Base-by-base conservation (phyloP, 2,888 invertebrate genomes). In the Rosalia funebris region DNA sequence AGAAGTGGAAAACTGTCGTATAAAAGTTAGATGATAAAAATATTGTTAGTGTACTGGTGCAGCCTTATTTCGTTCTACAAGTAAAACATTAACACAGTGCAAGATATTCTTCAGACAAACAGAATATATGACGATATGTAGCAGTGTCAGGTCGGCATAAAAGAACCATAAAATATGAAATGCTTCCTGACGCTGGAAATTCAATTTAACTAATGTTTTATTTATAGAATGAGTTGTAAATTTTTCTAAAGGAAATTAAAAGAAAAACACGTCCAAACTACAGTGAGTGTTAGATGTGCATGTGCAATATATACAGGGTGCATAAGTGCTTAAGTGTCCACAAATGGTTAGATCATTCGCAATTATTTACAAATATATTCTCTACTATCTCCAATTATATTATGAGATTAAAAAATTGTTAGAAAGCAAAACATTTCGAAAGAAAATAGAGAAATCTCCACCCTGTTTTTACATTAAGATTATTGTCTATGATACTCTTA, bases 291-390 rank as follows among this genome's bases (percentile, higher is more conserved):
- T 66, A 45, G 14, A 48, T 65, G 71, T 71, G 71, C 71, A 69
- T 68, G 70, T 70, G 69, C 69, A 70, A 57, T 74, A 72, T 73
- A 68, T 72, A 72, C 72, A 73, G 60, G 56, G 72, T 72, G 73
- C 73, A 73, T 64, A 57, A 50, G 71, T 72, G 71, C 71, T 56
- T 62, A 57, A 60, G 65, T 66, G 67, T 67, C 37, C 59, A 66
- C 62, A 66, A 48, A 68, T 55, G 58, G 44, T 47, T 48, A 61
- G 53, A 57, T 57, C 60, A 63, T 66, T 63, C 62, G 20, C 62
- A 58, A 64, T 57, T 64, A 68, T 68, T 44, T 68, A 68, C 65
- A 68, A 41, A 57, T 52, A 32, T 32, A 31, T 58, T 54, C 34
- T 60, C 62, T 50, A 60, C 36, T 47, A 39, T 37, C 44, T 59